Evolutionary conservation across 2,113 vertebrate genomes (phyloP), one percentile per base, ranked within the genome.

Genomic region (Dicentrarchus labrax): DNA sequence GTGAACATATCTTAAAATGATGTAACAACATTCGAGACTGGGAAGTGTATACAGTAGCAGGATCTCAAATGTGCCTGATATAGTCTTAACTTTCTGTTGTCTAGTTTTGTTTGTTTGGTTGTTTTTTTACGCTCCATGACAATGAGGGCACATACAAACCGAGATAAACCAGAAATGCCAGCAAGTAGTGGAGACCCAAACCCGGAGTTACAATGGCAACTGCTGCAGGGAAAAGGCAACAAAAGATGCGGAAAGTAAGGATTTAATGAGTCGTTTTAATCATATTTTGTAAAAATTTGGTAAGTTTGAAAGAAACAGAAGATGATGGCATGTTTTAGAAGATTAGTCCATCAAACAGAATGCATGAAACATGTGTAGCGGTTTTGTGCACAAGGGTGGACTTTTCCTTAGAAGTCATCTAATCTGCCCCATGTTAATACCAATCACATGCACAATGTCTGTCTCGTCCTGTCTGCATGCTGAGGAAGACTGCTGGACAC

Each of bases 351-450:
- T 10, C n/a, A 10, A 15, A 21, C 21, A 16, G 43, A 53, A 59
- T 12, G 39, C 12, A 41, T 2, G 11, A 13, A 7, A 22, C 21
- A 1, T 30, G n/a, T 48, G n/a, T 48, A 9, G 48, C 21, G 48
- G 48, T 17, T 64, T 64, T 54, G 38, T 24, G 69, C 15, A 21
- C 43, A 9, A 22, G 16, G n/a, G 3, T 50, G 22, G 5, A 54
- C 6, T 45, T 50, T 36, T 70, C 13, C 54, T 62, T 61, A 70
- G 43, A 85, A 77, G 1, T 71, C 8, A 8, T 73, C 53, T 65
- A 62, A 61, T 86, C 73, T 36, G 47, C 8, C 30, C 11, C n/a
- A 59, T 59, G 50, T 47, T 71, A 72, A 82, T 21, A 22, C n/a
- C 36, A 51, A 47, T 79, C 78, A 72, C 16, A 39, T 72, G 56